Evolutionary conservation across 2,797 vertebrate genomes (phyloP).

Genomic region (Pantherophis vulpinus): DNA sequence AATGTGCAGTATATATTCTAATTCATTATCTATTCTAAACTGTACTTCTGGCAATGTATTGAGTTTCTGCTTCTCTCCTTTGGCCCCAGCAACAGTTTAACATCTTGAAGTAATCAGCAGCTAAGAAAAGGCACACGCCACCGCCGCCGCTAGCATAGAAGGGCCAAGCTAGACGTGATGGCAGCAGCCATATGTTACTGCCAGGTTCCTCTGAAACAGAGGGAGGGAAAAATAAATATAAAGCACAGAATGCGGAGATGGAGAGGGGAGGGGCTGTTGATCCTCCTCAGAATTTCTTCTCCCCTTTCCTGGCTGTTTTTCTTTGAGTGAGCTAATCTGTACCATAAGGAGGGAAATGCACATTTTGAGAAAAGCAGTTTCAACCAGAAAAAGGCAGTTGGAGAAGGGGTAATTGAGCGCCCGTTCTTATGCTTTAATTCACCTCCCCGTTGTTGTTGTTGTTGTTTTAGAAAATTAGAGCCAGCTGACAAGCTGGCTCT

Average conservation of each 20-base stretch:
- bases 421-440: neutral
- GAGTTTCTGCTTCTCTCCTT: conserved; percentile 27
- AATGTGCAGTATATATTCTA: conserved; percentile 24
- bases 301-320: neutral
- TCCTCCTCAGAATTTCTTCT: neutral
- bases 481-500: neutral
- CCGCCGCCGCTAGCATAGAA: neutral
- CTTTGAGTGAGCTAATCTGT: neutral
- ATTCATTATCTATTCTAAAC: conserved; percentile 15
- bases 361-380: neutral
- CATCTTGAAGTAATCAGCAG: conserved; percentile 65
- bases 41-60: conserved; percentile 23
- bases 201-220: neutral
- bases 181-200: neutral
- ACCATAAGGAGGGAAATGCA: neutral
- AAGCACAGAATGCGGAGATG: neutral
- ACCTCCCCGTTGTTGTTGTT: neutral
- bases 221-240: neutral
- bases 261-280: neutral
- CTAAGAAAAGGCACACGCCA: neutral
- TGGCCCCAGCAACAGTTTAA: conserved; percentile 7
- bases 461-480: neutral
- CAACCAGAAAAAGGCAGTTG: neutral
- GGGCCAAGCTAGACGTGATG: neutral
- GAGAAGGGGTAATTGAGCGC: neutral